Base-by-base conservation (phyloP, 2,797 vertebrate genomes). In the Coluber constrictor region DNA sequence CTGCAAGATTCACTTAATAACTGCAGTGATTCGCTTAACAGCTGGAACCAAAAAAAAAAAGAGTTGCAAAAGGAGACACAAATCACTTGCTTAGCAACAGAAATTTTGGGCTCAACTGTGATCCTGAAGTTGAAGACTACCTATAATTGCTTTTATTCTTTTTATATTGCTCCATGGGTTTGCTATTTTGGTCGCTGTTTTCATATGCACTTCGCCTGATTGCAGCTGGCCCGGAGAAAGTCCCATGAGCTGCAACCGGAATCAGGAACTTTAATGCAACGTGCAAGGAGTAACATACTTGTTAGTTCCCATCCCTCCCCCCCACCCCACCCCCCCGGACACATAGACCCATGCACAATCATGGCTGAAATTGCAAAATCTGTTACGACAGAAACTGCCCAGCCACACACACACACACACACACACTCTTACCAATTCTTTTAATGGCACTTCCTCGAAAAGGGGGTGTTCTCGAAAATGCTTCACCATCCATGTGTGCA, bases 401-500 rank as follows among this genome's bases (percentile, higher is more conserved):
- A 57, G 4, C 1, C 23, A 60, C 32, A 43, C 6, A 11, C 13
- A 15, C 3, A 32, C 11, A 18, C 4, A 27, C 37, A 54, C 43
- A 10, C 12, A 13, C 4, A 4, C 10, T 2, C 97, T 96, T 97
- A 99, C 99, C 98, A 99, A 97, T 13, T 99, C 97, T 32, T 98
- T 98, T 43, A 98, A 96, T 0, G 97, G 91, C 87, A 99, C 98
- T 5, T 96, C 97, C 91, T 97, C 95, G 94, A 99, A 99, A 74
- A 99, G 97, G 0, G 98, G 98, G 96, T 99, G 99, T 93, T 98
- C 98, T 29, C 96, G 98, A 93, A 99, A 99, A 94, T 99, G 99
- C 93, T 98, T 98, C 90, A 98, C 98, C 97, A 99, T 99, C 99
- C 99, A 99, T 32, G 97, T 74, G 88, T 99, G 98, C 1, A 99